These are phyloP conservation scores for Neodiprion pinetum DNA, from an alignment of 1,140 invertebrate genomes.

Conservation along the genomic window DNA sequence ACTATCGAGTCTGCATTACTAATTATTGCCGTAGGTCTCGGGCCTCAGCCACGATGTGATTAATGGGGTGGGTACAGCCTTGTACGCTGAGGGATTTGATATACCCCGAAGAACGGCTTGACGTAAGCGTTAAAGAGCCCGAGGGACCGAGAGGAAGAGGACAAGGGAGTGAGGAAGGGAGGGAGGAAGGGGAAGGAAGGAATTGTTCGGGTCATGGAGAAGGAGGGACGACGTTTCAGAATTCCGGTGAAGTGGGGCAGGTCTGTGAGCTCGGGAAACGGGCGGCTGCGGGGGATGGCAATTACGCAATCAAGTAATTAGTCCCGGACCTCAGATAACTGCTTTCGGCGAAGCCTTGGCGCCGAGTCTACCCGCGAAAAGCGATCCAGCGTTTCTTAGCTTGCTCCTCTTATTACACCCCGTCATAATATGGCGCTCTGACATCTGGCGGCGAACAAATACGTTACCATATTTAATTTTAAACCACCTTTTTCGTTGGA, in stretches of 20 bases:
- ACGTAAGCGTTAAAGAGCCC: background rate
- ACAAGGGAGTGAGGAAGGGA: background rate
- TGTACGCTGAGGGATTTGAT: background rate
- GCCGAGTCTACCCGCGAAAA: constrained; percentile 14
- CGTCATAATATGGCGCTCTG: too few relatives aligned
- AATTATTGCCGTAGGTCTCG: constrained; percentile 1
- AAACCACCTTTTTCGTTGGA: too few relatives aligned
- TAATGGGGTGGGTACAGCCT: background rate
- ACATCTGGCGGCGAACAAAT: too few relatives aligned
- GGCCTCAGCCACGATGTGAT: background rate
- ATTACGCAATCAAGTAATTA: constrained; percentile 61
- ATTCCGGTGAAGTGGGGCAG: constrained; percentile 18
- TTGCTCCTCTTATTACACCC: background rate
- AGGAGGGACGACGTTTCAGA: background rate
- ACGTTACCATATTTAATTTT: too few relatives aligned
- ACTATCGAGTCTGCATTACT: background rate
- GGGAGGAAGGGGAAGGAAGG: background rate
- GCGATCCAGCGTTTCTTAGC: background rate
- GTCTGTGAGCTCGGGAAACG: background rate
- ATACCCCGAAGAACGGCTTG: background rate
- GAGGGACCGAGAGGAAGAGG: background rate
- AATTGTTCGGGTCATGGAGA: background rate
- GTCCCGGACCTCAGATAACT: constrained; percentile 55
- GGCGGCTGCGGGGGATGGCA: constrained; percentile 44
- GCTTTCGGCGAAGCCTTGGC: constrained; percentile 34